Evolutionary conservation across 2,888 invertebrate species (phyloP).

Genomic region (Tromatobia lineatoria): DNA sequence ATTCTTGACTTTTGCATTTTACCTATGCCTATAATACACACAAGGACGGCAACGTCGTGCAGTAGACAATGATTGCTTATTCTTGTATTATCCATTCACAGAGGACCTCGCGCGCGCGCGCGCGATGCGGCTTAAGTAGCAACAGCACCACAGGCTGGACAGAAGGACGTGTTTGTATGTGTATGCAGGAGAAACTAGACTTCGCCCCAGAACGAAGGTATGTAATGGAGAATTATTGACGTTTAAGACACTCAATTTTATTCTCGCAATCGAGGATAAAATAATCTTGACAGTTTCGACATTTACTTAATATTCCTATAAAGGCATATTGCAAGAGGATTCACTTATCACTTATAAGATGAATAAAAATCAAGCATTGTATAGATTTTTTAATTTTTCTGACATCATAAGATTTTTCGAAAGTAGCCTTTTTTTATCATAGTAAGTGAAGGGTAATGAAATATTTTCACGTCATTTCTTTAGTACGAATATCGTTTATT

Average conservation of each 20-base stretch:
- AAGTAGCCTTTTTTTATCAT: too few relatives aligned
- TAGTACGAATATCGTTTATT: too few relatives aligned
- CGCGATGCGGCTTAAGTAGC: conserved; percentile 61
- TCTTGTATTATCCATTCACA: conserved; percentile 37
- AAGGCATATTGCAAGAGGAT: background rate
- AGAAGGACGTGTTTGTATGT: conserved; percentile 47
- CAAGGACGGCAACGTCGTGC: background rate
- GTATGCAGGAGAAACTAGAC: conserved; percentile 44
- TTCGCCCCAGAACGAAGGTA: conserved; percentile 61
- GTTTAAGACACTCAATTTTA: background rate
- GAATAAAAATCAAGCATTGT: too few relatives aligned
- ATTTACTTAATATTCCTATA: background rate
- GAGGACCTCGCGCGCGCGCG: conserved; percentile 48
- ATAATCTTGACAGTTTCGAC: background rate
- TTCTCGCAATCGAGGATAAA: background rate
- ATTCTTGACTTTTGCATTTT: background rate
- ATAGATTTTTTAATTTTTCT: too few relatives aligned
- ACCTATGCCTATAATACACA: background rate
- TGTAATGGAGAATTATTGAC: conserved; percentile 13
- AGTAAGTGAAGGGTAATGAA: too few relatives aligned
- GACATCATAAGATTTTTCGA: too few relatives aligned
- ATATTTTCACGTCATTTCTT: too few relatives aligned
- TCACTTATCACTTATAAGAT: too few relatives aligned
- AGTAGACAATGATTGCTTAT: conserved; percentile 25
- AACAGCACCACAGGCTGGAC: conserved; percentile 52